Conservation (phyloP, 2,797 vertebrate species). For the Eupleurogrammus muticus region DNA sequence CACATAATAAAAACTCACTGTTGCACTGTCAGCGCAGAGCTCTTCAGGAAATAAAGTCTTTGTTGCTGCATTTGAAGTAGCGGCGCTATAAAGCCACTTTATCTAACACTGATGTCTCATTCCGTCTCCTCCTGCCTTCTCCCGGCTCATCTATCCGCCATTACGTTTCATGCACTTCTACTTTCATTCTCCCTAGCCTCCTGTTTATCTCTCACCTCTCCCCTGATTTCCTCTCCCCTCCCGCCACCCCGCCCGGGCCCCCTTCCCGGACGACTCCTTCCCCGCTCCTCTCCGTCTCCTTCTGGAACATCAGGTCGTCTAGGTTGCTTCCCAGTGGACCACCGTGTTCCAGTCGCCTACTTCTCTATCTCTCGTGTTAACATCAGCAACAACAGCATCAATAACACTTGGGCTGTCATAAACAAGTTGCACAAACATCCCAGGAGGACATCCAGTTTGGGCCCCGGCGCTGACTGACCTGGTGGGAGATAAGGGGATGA, state of each 20-base stretch:
- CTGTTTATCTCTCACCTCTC: slow-evolving; percentile 47
- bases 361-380: slow-evolving; percentile 71
- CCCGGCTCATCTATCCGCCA: slow-evolving; percentile 13
- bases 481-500: slow-evolving; percentile 71
- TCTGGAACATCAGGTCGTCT: slow-evolving; percentile 53
- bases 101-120: neutral
- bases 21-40: neutral
- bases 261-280: slow-evolving; percentile 25
- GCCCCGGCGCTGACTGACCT: slow-evolving; percentile 54
- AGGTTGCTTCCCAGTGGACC: slow-evolving; percentile 59
- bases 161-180: slow-evolving; percentile 16
- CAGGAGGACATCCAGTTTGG: slow-evolving; percentile 63
- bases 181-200: slow-evolving; percentile 14
- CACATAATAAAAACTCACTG: neutral
- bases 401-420: slow-evolving; percentile 77
- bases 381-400: slow-evolving; percentile 72
- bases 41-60: slow-evolving; percentile 11
- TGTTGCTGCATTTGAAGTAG: slow-evolving; percentile 5
- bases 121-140: slow-evolving; percentile 1
- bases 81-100: neutral
- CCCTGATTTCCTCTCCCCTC: slow-evolving; percentile 21
- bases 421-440: slow-evolving; percentile 82
- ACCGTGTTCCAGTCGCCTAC: slow-evolving; percentile 40
- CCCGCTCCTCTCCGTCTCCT: slow-evolving; percentile 29
- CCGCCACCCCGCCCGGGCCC: slow-evolving; percentile 1